Evolutionary conservation across 2,888 invertebrate species (phyloP).

Genomic region (Tortrix viridana): DNA sequence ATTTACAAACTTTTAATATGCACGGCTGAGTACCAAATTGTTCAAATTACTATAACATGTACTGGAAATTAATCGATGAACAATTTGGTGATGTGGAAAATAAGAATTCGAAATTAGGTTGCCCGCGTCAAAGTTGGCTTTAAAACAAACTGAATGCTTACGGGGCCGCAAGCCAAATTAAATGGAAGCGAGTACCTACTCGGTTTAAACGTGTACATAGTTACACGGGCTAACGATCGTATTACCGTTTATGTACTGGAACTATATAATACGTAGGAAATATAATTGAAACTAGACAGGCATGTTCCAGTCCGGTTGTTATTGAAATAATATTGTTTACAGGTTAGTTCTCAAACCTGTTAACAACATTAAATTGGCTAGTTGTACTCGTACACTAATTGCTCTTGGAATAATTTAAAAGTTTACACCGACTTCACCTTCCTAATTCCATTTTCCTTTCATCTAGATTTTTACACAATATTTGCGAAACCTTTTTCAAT

Average conservation of each 20-base stretch:
- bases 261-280: too few species aligned
- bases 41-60: neutral
- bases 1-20: neutral
- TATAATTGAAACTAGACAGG: too few species aligned
- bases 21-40: neutral
- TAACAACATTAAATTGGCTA: conserved; percentile 9
- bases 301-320: too few species aligned
- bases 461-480: neutral
- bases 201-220: conserved; percentile 5
- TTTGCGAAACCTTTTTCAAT: neutral
- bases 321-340: too few species aligned
- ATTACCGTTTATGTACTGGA: neutral
- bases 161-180: conserved; percentile 30
- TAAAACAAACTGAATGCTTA: conserved; percentile 29
- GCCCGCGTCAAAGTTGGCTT: conserved; percentile 15
- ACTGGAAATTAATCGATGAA: conserved; percentile 6
- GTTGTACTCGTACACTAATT: neutral
- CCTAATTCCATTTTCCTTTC: conserved; percentile 5
- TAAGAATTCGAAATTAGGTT: conserved; percentile 19
- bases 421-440: neutral
- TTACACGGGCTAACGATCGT: neutral
- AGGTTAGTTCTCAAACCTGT: too few species aligned
- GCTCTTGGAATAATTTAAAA: neutral
- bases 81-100: conserved; percentile 2
- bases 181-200: conserved; percentile 14